Evolutionary conservation across 2,113 vertebrate genomes (phyloP).

Genomic region (Albula glossodonta): DNA sequence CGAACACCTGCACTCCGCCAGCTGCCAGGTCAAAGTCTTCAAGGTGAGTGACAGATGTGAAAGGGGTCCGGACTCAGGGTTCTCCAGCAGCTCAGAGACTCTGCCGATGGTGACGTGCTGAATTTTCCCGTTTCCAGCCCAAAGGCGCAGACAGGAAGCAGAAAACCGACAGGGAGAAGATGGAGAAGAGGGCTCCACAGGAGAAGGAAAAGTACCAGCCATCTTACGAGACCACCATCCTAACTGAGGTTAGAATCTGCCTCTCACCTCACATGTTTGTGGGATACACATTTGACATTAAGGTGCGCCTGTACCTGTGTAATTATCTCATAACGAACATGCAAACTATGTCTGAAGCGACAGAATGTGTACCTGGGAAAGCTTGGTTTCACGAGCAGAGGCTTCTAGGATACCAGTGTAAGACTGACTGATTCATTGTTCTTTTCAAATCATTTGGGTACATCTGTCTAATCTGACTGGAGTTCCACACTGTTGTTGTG

Average conservation of each 20-base stretch:
- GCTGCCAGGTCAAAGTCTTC: conserved; percentile 99
- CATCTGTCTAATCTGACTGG: no score
- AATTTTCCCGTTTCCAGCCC: conserved; percentile 68
- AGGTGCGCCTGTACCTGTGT: no score
- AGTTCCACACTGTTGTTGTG: no score
- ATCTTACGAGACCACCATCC: conserved; percentile 96
- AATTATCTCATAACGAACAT: no score
- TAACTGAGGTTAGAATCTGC: conserved; percentile 82
- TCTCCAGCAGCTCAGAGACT: no score
- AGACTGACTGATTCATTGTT: no score
- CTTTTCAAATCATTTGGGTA: no score
- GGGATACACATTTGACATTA: no score
- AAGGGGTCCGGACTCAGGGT: no score
- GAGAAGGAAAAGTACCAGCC: conserved; percentile 98
- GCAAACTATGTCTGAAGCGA: neutral
- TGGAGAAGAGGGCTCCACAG: conserved; percentile 94
- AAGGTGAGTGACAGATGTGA: conserved; percentile 75
- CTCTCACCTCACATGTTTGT: no score
- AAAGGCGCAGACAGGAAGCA: conserved; percentile 98
- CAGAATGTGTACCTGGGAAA: neutral
- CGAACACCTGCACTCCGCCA: conserved; percentile 94
- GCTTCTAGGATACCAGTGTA: neutral
- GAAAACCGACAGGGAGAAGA: conserved; percentile 96
- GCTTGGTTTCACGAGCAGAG: neutral
- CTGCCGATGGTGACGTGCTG: neutral